phyloP scores from a whole-genome alignment of 1,140 invertebrate genomes.

The Zophobas morio region DNA sequence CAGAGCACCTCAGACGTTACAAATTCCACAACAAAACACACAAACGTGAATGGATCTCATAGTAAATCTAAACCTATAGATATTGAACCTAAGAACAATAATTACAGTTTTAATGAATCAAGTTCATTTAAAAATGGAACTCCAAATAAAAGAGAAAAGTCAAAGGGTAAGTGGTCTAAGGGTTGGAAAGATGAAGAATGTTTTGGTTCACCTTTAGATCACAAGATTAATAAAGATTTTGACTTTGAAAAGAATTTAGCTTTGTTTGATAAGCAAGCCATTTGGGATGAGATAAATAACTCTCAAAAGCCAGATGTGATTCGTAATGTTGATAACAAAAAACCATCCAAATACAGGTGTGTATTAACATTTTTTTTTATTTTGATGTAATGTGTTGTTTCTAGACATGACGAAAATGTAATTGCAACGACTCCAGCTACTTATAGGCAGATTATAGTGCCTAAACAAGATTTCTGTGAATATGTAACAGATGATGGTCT shows the following conservation, averaged over 20 bases:
- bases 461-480: slow-evolving; percentile 74
- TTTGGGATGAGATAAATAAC: slow-evolving; percentile 81
- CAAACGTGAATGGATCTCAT: slow-evolving; percentile 41
- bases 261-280: slow-evolving; percentile 89
- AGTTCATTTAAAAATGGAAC: slow-evolving; percentile 63
- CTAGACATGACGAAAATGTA: slow-evolving; percentile 89
- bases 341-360: slow-evolving; percentile 63
- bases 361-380: slow-evolving; percentile 25
- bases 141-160: slow-evolving; percentile 68
- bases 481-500: slow-evolving; percentile 88
- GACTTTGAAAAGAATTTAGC: slow-evolving; percentile 96
- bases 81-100: slow-evolving; percentile 56
- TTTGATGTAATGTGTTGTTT: slow-evolving; percentile 44
- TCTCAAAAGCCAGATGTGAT: slow-evolving; percentile 80
- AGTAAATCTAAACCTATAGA: slow-evolving; percentile 63
- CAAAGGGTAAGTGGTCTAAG: slow-evolving; percentile 62
- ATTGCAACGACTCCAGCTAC: slow-evolving; percentile 77
- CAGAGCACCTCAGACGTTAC: slow-evolving; percentile 69
- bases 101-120: slow-evolving; percentile 52
- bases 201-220: slow-evolving; percentile 71
- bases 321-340: slow-evolving; percentile 61
- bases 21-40: slow-evolving; percentile 62
- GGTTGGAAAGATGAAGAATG: slow-evolving; percentile 69
- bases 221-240: slow-evolving; percentile 79
- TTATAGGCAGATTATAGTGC: slow-evolving; percentile 81